Base-by-base conservation (phyloP, 2,113 vertebrate species). In the Hypomesus transpacificus region DNA sequence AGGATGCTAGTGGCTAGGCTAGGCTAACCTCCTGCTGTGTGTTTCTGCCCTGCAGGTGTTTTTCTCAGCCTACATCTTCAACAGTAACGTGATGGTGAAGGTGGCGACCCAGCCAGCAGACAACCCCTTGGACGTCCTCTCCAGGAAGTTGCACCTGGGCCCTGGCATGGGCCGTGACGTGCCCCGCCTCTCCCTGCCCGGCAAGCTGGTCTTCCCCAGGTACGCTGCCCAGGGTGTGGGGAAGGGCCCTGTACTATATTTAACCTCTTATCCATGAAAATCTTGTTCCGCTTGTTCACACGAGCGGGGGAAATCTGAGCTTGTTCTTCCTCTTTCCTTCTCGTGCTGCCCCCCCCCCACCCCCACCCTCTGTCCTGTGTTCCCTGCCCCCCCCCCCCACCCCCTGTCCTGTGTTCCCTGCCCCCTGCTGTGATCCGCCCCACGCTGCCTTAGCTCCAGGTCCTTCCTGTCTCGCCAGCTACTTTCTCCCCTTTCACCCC, bases 11-110 rank as follows among this genome's bases (percentile, higher is more conserved):
- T 26, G 59, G 59, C 59, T 46, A 46, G 39, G 39, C 39, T 46
- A 46, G 39, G 9, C 53, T n/a, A 16, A 18, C 53, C 53, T 3
- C 53, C 53, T n/a, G 14, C 53, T 56, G 16, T 56, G 16, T 56
- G 16, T 3, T 4, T 72, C 62, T 77, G 22, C 66, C 21, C 75
- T 13, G 0, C 84, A 99, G 97, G 97, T 99, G 28, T 99, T 99
- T 86, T 99, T 99, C 89, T 99, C 97, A 61, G 97, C 97, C 75
- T 99, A 99, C 92, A 99, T 99, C 91, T 99, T 99, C 82, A 99
- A 98, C 77, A 99, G 97, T 88, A 99, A 99, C 1, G 97, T 99
- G 82, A 99, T 99, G 97, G 97, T 99, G 82, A 99, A 99, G 90
- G 97, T 99, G 80, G 97, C 97, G 89, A 99, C 97, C 0, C 97